phyloP scores from a whole-genome alignment of 2,888 invertebrate species.

The Tenthredo mesomela region DNA sequence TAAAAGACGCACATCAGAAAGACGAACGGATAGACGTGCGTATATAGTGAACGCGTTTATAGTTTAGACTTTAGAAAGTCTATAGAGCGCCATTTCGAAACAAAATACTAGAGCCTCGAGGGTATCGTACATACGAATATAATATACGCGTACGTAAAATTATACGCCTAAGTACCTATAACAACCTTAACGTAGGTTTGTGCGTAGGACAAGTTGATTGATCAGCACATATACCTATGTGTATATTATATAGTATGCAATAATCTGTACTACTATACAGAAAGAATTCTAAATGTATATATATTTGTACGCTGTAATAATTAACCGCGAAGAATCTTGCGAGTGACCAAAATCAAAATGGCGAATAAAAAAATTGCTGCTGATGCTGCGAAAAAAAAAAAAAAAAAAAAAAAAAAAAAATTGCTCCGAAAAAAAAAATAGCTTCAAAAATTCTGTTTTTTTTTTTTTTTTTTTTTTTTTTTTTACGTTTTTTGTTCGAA shows the following conservation, averaged over 20 bases:
- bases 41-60: neutral
- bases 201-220: conserved; percentile 29
- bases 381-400: neutral
- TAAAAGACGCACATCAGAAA: neutral
- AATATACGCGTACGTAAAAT: neutral
- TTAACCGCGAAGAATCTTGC: neutral
- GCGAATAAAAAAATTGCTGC: neutral
- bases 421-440: neutral
- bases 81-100: conserved; percentile 38
- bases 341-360: neutral
- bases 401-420: neutral
- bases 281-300: neutral
- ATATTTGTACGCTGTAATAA: neutral
- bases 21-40: neutral
- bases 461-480: neutral
- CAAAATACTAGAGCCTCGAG: conserved; percentile 29
- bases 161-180: neutral
- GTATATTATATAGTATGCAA: neutral
- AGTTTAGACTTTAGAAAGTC: conserved; percentile 40
- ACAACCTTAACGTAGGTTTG: neutral
- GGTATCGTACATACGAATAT: neutral
- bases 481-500: neutral
- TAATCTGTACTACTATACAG: neutral
- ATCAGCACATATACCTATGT: neutral
- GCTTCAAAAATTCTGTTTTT: neutral